Conservation (phyloP, 2,888 invertebrate species). For the Aphidoletes aphidimyza region DNA sequence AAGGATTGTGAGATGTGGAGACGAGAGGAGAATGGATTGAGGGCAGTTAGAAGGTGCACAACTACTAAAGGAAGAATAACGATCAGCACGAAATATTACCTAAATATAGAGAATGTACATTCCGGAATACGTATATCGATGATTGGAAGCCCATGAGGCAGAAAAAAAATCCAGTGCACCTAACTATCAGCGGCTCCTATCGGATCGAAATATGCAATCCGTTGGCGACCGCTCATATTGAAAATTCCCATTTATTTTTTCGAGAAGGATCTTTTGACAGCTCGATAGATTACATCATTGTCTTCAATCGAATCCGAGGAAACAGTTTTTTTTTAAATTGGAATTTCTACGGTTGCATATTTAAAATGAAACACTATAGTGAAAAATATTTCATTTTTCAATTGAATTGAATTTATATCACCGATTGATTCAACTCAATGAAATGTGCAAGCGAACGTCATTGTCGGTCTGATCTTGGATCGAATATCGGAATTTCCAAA, state of each 20-base stretch:
- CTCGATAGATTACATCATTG: too few relatives aligned
- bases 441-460: too few relatives aligned
- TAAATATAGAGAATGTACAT: constrained; percentile 21
- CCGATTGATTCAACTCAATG: too few relatives aligned
- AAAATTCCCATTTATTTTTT: neutral
- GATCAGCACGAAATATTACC: constrained; percentile 11
- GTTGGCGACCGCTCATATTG: neutral
- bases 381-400: neutral
- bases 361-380: neutral
- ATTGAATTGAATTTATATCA: neutral
- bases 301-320: neutral
- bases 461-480: neutral
- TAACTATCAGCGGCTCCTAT: neutral
- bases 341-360: neutral
- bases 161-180: neutral
- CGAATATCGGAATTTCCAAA: neutral
- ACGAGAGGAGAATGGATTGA: neutral
- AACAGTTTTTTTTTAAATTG: too few relatives aligned
- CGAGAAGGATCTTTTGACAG: neutral
- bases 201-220: constrained; percentile 7
- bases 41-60: too few relatives aligned
- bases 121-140: neutral
- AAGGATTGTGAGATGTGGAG: neutral
- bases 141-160: neutral
- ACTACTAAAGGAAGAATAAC: neutral